Evolutionary conservation across 2,888 invertebrate species (phyloP), one percentile per base, ranked within the genome.

Genomic region (Platynereis dumerilii): DNA sequence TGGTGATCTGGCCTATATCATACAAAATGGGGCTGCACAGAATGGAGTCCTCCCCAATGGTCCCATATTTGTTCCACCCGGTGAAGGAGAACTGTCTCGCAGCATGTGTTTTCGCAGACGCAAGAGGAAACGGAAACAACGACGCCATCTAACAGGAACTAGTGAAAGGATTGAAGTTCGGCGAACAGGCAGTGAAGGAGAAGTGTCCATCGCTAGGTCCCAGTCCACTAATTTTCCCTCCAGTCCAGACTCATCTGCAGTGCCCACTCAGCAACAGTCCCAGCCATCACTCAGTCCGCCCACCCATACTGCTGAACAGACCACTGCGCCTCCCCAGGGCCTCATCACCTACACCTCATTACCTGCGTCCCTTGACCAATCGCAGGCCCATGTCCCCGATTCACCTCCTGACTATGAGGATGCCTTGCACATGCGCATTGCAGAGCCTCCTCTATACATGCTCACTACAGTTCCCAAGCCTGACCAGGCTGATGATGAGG

Each of bases 361-460:
- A n/a, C 48, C 48, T 48, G n/a, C 48, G 20, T 20, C n/a, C 17
- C 20, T 22, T 20, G 20, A n/a, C 22, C 20, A 7, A 22, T 20
- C n/a, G 20, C 48, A n/a, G 20, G 22, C 48, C n/a, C 48, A 5
- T 10, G n/a, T 48, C n/a, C 48, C 48, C 7, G 48, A 48, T 48
- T 20, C 48, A 48, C 48, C 48, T 20, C 48, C 48, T n/a, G 7
- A n/a, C 48, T 48, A 48, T n/a, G 48, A 48, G 48, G 48, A 48
- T 20, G 48, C 48, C 20, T n/a, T 48, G 22, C 48, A 48, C 48
- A 48, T 48, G 48, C 48, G 34, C 34, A 34, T 34, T 34, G 34
- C 34, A 34, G 34, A 34, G 34, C 34, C 34, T 12, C 34, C 34
- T 34, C 34, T 5, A 7, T 34, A 34, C 34, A 34, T 12, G 34